Conservation (phyloP, 2,113 vertebrate genomes). For the Gallinago paraguaiae region DNA sequence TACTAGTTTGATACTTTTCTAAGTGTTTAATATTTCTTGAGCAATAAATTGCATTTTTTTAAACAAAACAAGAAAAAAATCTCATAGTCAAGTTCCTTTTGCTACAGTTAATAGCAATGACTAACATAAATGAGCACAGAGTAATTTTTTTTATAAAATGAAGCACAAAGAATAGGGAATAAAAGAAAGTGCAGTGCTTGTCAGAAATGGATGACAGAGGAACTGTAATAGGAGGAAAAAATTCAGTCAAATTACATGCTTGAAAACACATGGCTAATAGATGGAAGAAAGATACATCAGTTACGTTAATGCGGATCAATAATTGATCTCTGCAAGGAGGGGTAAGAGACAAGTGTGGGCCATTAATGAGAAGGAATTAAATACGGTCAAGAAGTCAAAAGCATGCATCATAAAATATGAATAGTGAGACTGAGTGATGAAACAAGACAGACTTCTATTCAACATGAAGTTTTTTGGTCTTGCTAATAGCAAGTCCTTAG, state of each 20-base stretch:
- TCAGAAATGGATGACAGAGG: neutral
- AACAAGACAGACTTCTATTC: slow-evolving; percentile 12
- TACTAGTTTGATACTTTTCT: neutral
- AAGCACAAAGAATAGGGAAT: neutral
- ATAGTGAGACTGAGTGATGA: neutral
- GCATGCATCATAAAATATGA: slow-evolving; percentile 1
- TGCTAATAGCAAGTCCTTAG: neutral
- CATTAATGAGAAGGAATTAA: slow-evolving; percentile 38
- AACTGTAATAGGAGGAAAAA: neutral
- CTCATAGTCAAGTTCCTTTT: neutral
- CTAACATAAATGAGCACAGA: neutral
- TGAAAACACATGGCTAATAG: slow-evolving; percentile 38
- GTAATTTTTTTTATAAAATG: neutral
- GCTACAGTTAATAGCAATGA: neutral
- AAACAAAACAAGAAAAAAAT: neutral
- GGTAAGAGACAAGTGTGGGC: neutral
- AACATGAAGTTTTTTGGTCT: neutral
- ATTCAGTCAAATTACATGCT: slow-evolving; percentile 33
- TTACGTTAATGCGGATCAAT: slow-evolving; percentile 26
- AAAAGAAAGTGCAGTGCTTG: neutral
- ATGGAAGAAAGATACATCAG: neutral
- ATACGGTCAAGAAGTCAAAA: neutral
- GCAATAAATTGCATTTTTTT: neutral
- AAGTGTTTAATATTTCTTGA: neutral
- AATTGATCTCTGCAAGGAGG: slow-evolving; percentile 7